Evolutionary conservation across 2,888 invertebrate genomes (phyloP).

Genomic region (Stenodera caucasica): DNA sequence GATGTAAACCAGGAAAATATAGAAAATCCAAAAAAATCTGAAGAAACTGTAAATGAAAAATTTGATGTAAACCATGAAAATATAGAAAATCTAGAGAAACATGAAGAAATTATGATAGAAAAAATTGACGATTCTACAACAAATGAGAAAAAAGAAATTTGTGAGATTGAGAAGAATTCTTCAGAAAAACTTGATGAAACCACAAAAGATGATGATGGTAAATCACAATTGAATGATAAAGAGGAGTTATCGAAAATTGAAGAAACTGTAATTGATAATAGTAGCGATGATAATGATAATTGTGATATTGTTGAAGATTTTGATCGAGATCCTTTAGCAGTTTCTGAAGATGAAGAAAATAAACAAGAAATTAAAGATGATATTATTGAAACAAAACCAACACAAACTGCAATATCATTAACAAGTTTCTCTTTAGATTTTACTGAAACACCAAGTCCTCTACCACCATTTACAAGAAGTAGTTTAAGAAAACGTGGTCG

Average conservation of each 20-base stretch:
- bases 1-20: not conserved
- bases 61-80: not conserved
- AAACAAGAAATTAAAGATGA: slow-evolving; percentile 60
- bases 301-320: slow-evolving; percentile 33
- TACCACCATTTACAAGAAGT: slow-evolving; percentile 32
- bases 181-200: not conserved
- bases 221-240: slow-evolving; percentile 15
- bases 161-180: no score
- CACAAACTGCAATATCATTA: slow-evolving; percentile 44
- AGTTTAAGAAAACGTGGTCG: slow-evolving; percentile 43
- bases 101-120: no score
- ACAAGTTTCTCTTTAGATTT: slow-evolving; percentile 45
- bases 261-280: slow-evolving; percentile 21
- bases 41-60: not conserved
- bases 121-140: no score
- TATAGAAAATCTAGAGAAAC: no score
- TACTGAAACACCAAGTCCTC: slow-evolving; percentile 36
- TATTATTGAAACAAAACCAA: slow-evolving; percentile 57
- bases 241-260: slow-evolving; percentile 16
- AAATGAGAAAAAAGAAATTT: no score
- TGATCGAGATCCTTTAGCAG: slow-evolving; percentile 53
- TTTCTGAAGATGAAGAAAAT: slow-evolving; percentile 45
- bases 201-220: not conserved
- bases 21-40: not conserved
- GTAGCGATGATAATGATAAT: slow-evolving; percentile 28